Evolutionary conservation across 2,113 vertebrate species (phyloP), one percentile per base, ranked within the genome.

Genomic region (Sardina pilchardus): DNA sequence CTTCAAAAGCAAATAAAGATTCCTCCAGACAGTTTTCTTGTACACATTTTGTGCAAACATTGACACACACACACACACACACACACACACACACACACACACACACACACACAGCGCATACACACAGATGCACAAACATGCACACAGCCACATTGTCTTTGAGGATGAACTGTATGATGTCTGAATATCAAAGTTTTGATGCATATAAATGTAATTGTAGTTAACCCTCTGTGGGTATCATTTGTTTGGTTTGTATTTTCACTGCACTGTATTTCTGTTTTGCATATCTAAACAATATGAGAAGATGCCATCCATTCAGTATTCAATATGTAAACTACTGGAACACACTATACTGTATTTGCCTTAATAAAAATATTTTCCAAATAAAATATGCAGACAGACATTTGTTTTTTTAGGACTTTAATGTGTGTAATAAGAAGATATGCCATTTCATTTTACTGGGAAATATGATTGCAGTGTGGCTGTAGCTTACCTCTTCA

Each of bases 1-100:
- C 34, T 86, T 44, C 53, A 84, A 81, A 83, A 53, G 30, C 81
- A 85, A 83, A 88, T 93, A 89, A 89, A 89, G 88, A 84, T 36
- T 82, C 44, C 39, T 21, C 75, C 2, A 50, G 67, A 63, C 56
- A 8, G 56, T 63, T 24, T 63, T 5, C 6, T 63, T 63, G 56
- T n/a, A 26, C 6, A 63, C 56, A n/a, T n/a, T 63, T 63, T 63
- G 21, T 63, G 21, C 9, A 9, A 63, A 63, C 56, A 24, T n/a
- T 59, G 6, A 59, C 56, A 59, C 24, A n/a, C 56, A 59, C 21
- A 59, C 53, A 59, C 53, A 24, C 53, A 59, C 19, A 56, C 21
- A n/a, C 53, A 59, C 53, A 59, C 56, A 59, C 56, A 21, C 56
- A 59, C 50, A 59, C 56, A 56, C 50, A 56, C 50, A 53, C 50